Evolutionary conservation across 2,113 vertebrate species (phyloP), one percentile per base, ranked within the genome.

Genomic region (Bothrops jararaca): DNA sequence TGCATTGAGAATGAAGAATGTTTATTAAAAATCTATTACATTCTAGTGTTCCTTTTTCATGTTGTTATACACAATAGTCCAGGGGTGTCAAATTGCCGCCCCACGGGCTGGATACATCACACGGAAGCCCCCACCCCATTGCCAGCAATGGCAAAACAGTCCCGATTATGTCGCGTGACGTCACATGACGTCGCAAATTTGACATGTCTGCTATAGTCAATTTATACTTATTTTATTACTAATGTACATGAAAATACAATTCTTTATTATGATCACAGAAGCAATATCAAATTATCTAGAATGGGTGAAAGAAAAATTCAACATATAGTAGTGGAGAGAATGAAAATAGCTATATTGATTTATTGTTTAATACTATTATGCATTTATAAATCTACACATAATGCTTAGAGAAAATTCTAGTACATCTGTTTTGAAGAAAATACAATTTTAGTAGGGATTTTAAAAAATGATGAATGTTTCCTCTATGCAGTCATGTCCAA

Each of bases 191-290:
- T 50, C 8, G 1, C 0, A 8, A 50, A 1, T 50, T 50, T 50
- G 48, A 50, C 48, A 50, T 50, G 48, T 50, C 48, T 50, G 48
- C 48, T 50, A 50, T 50, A 80, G 34, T 15, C 1, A 80, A 39
- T 80, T 80, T 80, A 39, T 6, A 80, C 34, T 80, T 58, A 93
- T 53, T 52, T 88, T 95, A 85, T 91, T 86, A 90, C 29, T 23
- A 52, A 60, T 5, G 29, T 39, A 80, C n/a, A 39, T 80, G 69
- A 80, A 39, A 80, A 39, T 80, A 39, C n/a, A 80, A 39, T 80
- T 74, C 15, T 34, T 5, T 80, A 34, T 74, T 20, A 39, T 39
- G 15, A 8, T 80, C 34, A 80, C 69, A 39, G 69, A 80, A 80
- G 69, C 69, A 39, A 1, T 80, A 39, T 80, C n/a, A 74, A 34